Evolutionary conservation across 2,797 vertebrate species (phyloP).

Genomic region (Vespertilio murinus): DNA sequence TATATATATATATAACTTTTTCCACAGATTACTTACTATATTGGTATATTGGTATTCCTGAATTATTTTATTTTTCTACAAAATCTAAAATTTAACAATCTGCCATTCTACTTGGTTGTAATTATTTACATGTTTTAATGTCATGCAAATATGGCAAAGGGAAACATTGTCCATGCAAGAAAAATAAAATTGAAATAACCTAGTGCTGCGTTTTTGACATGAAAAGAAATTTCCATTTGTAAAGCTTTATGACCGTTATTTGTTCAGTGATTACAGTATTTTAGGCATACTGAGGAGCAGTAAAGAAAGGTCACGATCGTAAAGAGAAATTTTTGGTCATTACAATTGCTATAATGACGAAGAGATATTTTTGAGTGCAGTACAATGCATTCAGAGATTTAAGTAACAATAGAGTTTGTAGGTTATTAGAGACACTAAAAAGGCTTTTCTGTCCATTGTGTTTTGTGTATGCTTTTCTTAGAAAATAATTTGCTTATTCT

Average conservation of each 20-base stretch:
- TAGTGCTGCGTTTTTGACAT: background rate
- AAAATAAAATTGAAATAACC: background rate
- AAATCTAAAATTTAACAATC: background rate
- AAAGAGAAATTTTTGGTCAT: background rate
- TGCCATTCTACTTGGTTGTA: background rate
- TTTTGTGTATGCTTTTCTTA: background rate
- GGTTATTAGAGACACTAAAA: background rate
- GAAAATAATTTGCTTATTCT: background rate
- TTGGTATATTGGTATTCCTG: background rate
- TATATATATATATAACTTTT: background rate
- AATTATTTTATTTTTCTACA: background rate
- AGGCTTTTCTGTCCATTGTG: background rate
- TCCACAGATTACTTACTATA: background rate
- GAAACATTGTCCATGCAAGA: background rate
- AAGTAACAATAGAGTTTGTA: background rate
- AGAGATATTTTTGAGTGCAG: background rate
- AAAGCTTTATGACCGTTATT: background rate
- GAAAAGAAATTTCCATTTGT: background rate
- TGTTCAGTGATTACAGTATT: background rate
- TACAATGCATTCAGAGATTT: background rate
- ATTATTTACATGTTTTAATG: background rate
- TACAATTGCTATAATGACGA: background rate
- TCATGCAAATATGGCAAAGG: background rate
- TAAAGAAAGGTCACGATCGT: background rate
- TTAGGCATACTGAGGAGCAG: background rate